Base-by-base conservation (phyloP, 2,113 vertebrate species). In the Melospiza georgiana region DNA sequence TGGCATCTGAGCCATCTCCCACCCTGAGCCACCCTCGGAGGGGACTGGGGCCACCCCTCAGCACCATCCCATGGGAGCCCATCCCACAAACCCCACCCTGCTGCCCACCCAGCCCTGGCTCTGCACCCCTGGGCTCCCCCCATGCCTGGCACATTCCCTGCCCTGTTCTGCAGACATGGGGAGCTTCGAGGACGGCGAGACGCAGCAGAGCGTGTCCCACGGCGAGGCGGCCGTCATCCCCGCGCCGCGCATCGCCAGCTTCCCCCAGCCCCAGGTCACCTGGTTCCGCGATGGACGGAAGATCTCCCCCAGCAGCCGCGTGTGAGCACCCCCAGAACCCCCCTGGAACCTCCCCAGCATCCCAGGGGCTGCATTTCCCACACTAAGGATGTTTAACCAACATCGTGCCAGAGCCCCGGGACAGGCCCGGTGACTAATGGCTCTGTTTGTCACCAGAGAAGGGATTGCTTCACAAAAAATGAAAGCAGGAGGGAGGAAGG, bases 201-300 rank as follows among this genome's bases (percentile, higher is more conserved):
- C 97, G 11, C 86, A 86, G 87, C 98, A 99, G 97, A 98, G 97
- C 0, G 97, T 99, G 81, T 99, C 99, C n/a, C 99, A 99, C 21
- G 99, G 99, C 18, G 98, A 99, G 71, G 99, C 99, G 0, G 99
- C 99, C 0, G 98, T 99, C 25, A 96, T 99, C 95, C 97, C 41
- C 0, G 99, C 99, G 0, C 99, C 99, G 0, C 98, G 93, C 89
- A 99, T 99, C 52, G 97, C 98, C 97, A 99, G 99, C 97, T 99
- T 99, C 95, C 99, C 99, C 19, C 98, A 98, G 75, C 99, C 99
- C 0, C 99, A 99, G 96, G 99, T 99, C 97, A 99, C 99, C 59
- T 99, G 99, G 99, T 99, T 99, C 97, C 97, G 99, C 1, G 99
- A 99, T 0, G 99, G 99, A 8, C 98, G 99, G 51, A 99, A 99